Evolutionary conservation across 2,797 vertebrate genomes (phyloP), one percentile per base, ranked within the genome.

Genomic region (Phoxinus dragarum): DNA sequence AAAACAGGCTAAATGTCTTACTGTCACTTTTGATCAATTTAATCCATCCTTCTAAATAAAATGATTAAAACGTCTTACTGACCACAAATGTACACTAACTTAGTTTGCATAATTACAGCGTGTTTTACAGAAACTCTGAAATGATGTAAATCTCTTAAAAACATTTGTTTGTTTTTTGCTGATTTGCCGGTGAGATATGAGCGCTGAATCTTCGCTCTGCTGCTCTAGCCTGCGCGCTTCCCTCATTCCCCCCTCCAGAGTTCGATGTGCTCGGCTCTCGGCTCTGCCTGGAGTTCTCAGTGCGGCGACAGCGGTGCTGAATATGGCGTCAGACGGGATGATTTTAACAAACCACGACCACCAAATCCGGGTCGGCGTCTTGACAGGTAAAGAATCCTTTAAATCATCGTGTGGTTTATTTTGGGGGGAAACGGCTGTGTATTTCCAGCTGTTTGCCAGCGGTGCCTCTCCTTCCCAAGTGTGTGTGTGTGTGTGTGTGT

Each of bases 251-350:
- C 83, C 83, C 87, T 89, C 27, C 88, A 88, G 90, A 94, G 95
- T 94, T 95, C 94, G 95, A 95, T 94, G 94, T 89, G 93, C 91
- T 96, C 94, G 94, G 91, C 93, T 92, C 93, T 93, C 92, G 93
- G 93, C 94, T 94, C 94, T 95, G 94, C 94, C 94, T 93, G 93
- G 94, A 94, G 93, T 94, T 94, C 92, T 95, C 94, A 93, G 94
- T 94, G 94, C 94, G 93, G 93, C 91, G 94, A 95, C 94, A 95
- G 96, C 95, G 94, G 95, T 95, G 94, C 94, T 95, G 94, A 98
- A 97, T 96, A 98, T 98, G 97, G 97, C 97, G 97, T 95, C 97
- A 92, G 97, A 98, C 96, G 97, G 97, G 94, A 97, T 98, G 96
- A 97, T 98, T 95, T 96, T 98, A 94, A 98, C 97, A 86, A 98